Conservation (phyloP, 2,113 vertebrate species). For the Poeciliopsis occidentalis region DNA sequence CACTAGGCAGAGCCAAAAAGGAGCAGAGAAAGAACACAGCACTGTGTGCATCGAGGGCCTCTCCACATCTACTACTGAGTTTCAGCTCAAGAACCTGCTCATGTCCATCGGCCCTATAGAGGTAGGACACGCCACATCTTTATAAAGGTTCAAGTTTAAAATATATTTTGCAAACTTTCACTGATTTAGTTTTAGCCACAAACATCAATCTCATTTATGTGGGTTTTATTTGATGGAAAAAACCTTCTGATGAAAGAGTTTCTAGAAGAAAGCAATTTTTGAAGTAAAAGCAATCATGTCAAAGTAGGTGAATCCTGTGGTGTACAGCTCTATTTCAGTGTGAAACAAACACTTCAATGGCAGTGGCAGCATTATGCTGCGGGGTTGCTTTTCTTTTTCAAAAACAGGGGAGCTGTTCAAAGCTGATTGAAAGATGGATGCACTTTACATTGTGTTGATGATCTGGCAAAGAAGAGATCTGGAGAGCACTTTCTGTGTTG, state of each 20-base stretch:
- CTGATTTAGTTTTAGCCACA: neutral
- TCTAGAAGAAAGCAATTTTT: no score
- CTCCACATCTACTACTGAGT: slow-evolving; percentile 92
- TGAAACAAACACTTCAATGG: neutral
- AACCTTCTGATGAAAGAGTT: neutral
- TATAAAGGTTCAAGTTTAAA: neutral
- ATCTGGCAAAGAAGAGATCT: neutral
- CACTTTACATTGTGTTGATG: neutral
- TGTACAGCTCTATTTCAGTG: no score
- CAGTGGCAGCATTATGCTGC: neutral
- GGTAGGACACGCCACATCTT: slow-evolving; percentile 72
- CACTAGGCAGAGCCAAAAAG: slow-evolving; percentile 86
- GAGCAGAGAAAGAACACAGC: slow-evolving; percentile 83
- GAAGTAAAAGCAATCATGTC: neutral
- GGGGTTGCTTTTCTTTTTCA: neutral
- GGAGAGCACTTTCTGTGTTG: neutral
- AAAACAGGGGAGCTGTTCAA: neutral
- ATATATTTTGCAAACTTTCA: neutral
- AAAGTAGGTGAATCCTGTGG: neutral
- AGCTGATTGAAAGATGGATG: neutral
- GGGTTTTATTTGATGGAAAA: no score
- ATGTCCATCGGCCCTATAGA: slow-evolving; percentile 96
- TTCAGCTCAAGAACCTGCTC: slow-evolving; percentile 92
- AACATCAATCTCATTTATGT: neutral
- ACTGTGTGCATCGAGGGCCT: slow-evolving; percentile 95